Evolutionary conservation across 2,888 invertebrate species (phyloP).

Genomic region (Aphidoletes aphidimyza): DNA sequence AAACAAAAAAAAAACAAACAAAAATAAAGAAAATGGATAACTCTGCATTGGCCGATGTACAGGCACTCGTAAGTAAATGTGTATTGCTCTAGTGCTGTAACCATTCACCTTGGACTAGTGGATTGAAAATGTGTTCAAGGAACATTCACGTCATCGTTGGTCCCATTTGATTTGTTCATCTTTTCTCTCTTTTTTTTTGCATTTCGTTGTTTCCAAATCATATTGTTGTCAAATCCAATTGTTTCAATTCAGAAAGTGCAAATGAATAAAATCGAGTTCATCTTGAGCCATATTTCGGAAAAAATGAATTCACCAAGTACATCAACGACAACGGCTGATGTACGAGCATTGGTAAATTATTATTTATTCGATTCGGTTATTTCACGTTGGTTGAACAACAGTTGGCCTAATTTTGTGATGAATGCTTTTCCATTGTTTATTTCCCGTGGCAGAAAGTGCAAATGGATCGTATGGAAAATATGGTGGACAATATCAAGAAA

Average conservation of each 20-base stretch:
- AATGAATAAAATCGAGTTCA: not conserved
- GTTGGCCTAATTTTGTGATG: no score
- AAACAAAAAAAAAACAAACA: not conserved
- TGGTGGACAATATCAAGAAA: not conserved
- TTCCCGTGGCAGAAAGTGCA: not conserved
- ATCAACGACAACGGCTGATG: not conserved
- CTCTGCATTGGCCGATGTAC: not conserved
- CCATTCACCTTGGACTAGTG: no score
- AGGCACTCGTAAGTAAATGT: constrained; percentile 23
- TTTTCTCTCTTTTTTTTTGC: no score
- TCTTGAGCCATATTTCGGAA: constrained; percentile 12
- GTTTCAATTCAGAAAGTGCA: not conserved
- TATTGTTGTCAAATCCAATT: not conserved
- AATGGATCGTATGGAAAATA: not conserved
- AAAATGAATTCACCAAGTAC: constrained; percentile 33
- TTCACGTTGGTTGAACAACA: no score
- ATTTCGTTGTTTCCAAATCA: no score
- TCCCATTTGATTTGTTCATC: not conserved
- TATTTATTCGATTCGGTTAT: no score
- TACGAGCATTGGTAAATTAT: constrained; percentile 2
- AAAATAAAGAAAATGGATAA: not conserved
- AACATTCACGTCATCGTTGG: no score
- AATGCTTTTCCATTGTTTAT: no score
- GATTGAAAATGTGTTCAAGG: no score
- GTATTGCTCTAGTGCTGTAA: not conserved